Evolutionary conservation across 2,888 invertebrate genomes (phyloP).

Genomic region (Cheilosia pagana): DNA sequence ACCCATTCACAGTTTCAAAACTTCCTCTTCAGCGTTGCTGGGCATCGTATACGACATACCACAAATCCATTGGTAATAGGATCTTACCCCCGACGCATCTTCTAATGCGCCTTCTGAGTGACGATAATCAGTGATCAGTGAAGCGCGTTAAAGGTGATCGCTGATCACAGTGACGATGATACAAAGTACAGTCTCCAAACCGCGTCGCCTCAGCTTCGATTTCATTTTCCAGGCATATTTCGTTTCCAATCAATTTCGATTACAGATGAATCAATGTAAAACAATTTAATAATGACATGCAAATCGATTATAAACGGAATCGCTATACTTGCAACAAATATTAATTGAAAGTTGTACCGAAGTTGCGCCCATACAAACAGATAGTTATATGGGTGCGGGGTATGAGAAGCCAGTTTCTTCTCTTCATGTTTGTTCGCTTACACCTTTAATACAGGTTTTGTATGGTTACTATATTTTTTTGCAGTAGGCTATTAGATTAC

Average conservation of each 20-base stretch:
- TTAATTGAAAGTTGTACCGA: constrained; percentile 60
- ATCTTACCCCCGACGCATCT: no score
- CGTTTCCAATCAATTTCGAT: constrained; percentile 28
- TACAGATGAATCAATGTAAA: constrained; percentile 56
- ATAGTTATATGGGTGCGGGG: constrained; percentile 22
- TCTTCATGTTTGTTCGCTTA: constrained; percentile 26
- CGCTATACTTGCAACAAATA: constrained; percentile 18
- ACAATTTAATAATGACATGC: constrained; percentile 58
- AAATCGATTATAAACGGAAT: constrained; percentile 55
- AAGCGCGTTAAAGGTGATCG: constrained; percentile 1
- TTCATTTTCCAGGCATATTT: constrained; percentile 27
- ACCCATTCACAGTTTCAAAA: no score
- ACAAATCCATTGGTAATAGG: no score
- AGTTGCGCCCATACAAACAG: background rate
- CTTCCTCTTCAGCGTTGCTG: no score
- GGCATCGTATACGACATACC: no score
- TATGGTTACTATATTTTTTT: background rate
- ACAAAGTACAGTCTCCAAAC: constrained; percentile 24
- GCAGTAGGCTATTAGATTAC: constrained; percentile 49
- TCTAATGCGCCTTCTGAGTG: no score
- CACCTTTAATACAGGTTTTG: constrained; percentile 58
- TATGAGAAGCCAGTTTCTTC: constrained; percentile 42
- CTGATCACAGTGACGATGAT: background rate
- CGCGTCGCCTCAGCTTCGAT: constrained; percentile 16
- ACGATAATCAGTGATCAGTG: background rate